Conservation (phyloP, 1,140 invertebrate species). For the Diuraphis noxia region DNA sequence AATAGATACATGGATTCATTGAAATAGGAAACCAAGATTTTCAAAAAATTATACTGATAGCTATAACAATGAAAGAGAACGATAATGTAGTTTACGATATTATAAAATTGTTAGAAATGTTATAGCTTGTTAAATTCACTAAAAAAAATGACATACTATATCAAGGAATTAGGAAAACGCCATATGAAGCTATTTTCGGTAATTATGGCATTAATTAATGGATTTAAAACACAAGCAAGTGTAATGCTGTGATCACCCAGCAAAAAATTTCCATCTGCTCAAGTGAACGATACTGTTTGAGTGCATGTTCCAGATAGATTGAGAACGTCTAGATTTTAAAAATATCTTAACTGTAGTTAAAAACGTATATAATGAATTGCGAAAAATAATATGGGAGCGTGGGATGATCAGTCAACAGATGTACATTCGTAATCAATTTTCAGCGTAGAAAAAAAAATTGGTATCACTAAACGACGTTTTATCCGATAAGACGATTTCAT, state of each 20-base stretch:
- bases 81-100: slow-evolving; percentile 20
- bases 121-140: slow-evolving; percentile 59
- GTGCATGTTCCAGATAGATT: neutral
- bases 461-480: neutral
- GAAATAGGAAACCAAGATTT: slow-evolving; percentile 60
- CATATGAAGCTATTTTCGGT: slow-evolving; percentile 57
- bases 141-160: slow-evolving; percentile 56
- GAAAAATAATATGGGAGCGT: neutral
- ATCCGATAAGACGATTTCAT: neutral
- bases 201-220: no score
- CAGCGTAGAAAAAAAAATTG: neutral
- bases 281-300: slow-evolving; percentile 54
- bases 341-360: neutral
- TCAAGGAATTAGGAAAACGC: slow-evolving; percentile 55
- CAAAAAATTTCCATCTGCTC: no score
- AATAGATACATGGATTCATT: slow-evolving; percentile 59
- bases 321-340: neutral
- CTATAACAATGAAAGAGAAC: slow-evolving; percentile 58
- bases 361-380: neutral
- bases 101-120: slow-evolving; percentile 57
- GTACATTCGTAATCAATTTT: neutral
- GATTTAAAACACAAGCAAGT: no score
- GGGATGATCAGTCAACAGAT: neutral
- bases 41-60: slow-evolving; percentile 59
- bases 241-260: no score